Conservation (phyloP, 2,888 invertebrate species). For the Drosophila tripunctata region DNA sequence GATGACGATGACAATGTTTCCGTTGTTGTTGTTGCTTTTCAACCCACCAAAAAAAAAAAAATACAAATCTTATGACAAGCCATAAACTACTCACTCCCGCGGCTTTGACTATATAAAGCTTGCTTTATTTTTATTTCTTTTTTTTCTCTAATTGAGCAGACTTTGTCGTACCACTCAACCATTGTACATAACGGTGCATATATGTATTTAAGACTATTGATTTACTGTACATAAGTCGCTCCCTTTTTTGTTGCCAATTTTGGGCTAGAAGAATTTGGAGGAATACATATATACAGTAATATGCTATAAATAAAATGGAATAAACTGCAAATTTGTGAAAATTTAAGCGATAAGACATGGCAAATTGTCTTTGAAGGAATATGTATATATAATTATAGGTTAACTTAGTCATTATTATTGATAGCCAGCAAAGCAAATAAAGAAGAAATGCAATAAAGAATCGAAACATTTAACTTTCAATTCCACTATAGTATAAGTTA, state of each 20-base stretch:
- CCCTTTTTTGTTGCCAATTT: slow-evolving; percentile 3
- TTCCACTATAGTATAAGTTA: too few relatives aligned
- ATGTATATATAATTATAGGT: background rate
- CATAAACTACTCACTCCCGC: slow-evolving; percentile 23
- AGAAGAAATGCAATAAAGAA: background rate
- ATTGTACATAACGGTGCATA: slow-evolving; percentile 11
- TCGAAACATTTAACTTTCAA: background rate
- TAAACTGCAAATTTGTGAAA: too few relatives aligned
- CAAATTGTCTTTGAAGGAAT: background rate
- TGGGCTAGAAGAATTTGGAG: background rate
- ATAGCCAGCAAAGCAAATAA: background rate
- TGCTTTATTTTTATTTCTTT: slow-evolving; percentile 20
- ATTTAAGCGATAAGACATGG: background rate
- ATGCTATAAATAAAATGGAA: too few relatives aligned
- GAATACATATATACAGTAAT: background rate
- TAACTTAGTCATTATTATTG: background rate
- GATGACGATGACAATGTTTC: slow-evolving; percentile 31
- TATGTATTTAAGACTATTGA: slow-evolving; percentile 1
- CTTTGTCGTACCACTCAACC: slow-evolving; percentile 2
- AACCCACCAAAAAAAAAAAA: slow-evolving; percentile 32
- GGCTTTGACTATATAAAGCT: slow-evolving; percentile 29
- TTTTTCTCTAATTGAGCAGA: slow-evolving; percentile 7
- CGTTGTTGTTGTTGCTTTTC: slow-evolving; percentile 25
- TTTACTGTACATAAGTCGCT: slow-evolving; percentile 5
- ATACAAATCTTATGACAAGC: slow-evolving; percentile 10